Conservation (phyloP, 2,113 vertebrate genomes). For the Hucho hucho region DNA sequence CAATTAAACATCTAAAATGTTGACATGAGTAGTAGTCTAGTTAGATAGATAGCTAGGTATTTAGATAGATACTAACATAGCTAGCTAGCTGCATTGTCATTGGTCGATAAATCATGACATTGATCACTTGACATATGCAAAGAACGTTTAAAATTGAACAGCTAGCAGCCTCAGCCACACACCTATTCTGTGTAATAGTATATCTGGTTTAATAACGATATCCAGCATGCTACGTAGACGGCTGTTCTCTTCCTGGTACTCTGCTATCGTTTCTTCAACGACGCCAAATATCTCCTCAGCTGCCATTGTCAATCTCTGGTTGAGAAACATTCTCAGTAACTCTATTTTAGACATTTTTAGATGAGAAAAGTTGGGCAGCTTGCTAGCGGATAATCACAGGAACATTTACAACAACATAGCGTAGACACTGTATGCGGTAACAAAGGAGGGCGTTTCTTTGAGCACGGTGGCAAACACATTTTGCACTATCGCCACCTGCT, state of each 20-base stretch:
- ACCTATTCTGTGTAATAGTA: too few species aligned
- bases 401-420: too few species aligned
- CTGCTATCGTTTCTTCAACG: constrained; percentile 58
- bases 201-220: constrained; percentile 20
- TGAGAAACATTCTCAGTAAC: constrained; percentile 57
- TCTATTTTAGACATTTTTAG: constrained; percentile 31
- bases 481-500: constrained; percentile 33
- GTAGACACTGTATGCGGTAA: too few species aligned
- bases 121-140: background rate
- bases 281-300: constrained; percentile 66
- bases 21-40: too few species aligned
- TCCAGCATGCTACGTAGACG: constrained; percentile 61
- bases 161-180: background rate
- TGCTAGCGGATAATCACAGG: too few species aligned
- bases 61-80: too few species aligned
- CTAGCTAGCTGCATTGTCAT: too few species aligned
- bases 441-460: background rate
- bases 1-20: background rate
- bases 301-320: constrained; percentile 52
- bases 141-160: background rate
- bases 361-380: background rate
- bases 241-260: constrained; percentile 66
- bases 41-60: too few species aligned
- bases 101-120: too few species aligned
- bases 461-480: constrained; percentile 1